phyloP scores from a whole-genome alignment of 2,888 invertebrate genomes.

The Trachelus troglodyta region DNA sequence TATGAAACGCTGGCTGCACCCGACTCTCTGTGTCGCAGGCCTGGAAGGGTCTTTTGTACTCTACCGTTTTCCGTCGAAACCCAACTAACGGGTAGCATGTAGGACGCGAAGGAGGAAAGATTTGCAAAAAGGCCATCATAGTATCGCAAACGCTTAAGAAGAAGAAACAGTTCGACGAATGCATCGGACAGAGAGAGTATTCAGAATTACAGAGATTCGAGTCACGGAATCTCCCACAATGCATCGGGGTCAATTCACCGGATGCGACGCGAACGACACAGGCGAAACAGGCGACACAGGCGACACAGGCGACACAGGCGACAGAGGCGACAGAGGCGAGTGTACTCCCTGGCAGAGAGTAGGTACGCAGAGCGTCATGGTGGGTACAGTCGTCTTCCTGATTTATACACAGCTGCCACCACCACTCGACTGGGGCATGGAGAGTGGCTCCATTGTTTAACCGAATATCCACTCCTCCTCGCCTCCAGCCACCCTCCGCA shows the following conservation, averaged over 20 bases:
- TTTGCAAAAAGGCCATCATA: neutral
- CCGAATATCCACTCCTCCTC: conserved; percentile 45
- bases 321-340: conserved; percentile 25
- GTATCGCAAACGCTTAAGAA: neutral
- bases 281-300: no score
- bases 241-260: conserved; percentile 57
- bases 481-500: conserved; percentile 30
- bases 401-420: conserved; percentile 62
- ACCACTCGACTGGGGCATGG: conserved; percentile 43
- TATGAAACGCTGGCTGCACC: no score
- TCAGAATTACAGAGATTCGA: conserved; percentile 43
- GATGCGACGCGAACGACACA: conserved; percentile 41
- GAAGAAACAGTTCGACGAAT: conserved; percentile 19
- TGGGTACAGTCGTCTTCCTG: conserved; percentile 60
- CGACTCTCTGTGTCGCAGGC: no score
- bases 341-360: neutral
- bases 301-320: no score
- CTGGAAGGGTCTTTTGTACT: no score
- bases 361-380: conserved; percentile 23
- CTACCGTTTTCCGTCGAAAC: no score
- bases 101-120: no score
- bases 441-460: conserved; percentile 60
- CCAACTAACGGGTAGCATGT: no score
- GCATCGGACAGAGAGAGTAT: no score
- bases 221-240: conserved; percentile 61